Base-by-base conservation (phyloP, 2,797 vertebrate species). In the Rhinophrynus dorsalis region DNA sequence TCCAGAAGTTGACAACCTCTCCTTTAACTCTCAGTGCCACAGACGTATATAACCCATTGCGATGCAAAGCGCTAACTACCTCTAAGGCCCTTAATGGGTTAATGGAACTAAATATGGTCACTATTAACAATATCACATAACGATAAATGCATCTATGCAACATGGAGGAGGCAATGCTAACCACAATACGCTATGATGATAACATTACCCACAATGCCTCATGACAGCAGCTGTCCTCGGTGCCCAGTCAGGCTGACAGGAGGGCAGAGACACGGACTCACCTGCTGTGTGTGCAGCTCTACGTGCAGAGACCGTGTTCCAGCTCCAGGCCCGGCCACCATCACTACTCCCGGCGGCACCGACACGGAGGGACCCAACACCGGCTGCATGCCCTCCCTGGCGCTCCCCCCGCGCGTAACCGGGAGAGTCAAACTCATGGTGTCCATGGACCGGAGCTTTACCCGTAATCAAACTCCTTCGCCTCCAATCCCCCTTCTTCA, bases 231-330 rank as follows among this genome's bases (percentile, higher is more conserved):
- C 6, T 42, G 12, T 15, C 23, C 23, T 17, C 45, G 37, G 5
- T n/a, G 32, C 30, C 9, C 29, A 10, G 17, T 10, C 29, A 10
- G 27, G 1, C n/a, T 5, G 17, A 1, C 13, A 37, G 20, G 4
- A 2, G 9, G 2, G 23, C 2, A 5, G 27, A 5, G 2, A 3
- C 11, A 13, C 2, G 2, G 13, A 40, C 75, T 81, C 88, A 96
- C 96, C 94, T 97, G 96, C 86, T 98, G 96, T 33, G 94, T 97
- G 0, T 92, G 94, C 80, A 98, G 91, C 77, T 98, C 96, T 45
- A 97, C 95, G 77, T 96, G 95, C 70, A 96, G 79, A 70, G 93
- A 91, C 83, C 95, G 86, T 42, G 94, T 88, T 61, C 92, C 86
- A 78, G 65, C n/a, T 79, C 56, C 60, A 80, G 74, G 76, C 75